Conservation (phyloP, 37 sponge, comb jelly and placozoan genomes). For the Axinella damicornis region DNA sequence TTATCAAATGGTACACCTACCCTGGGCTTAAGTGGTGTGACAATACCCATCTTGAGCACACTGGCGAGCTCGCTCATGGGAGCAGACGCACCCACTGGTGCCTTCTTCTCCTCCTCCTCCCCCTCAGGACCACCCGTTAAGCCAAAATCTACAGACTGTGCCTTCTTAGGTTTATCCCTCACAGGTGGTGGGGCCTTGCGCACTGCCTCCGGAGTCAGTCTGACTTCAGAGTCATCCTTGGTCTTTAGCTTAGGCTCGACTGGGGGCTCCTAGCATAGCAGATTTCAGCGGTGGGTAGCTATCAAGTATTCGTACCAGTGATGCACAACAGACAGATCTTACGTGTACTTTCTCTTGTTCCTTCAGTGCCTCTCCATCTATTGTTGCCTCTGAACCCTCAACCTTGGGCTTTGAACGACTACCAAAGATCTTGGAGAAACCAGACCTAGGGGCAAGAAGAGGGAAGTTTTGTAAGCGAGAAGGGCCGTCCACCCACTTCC, state of each 20-base stretch:
- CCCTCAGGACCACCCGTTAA: not conserved
- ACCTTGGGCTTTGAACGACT: slow-evolving; percentile 3
- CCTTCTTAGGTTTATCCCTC: slow-evolving; percentile 22
- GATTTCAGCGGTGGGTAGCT: too few relatives aligned
- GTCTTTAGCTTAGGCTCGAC: not conserved
- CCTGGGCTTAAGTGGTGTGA: not conserved
- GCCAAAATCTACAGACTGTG: not conserved
- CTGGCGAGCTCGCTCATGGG: not conserved
- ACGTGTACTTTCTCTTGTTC: not conserved
- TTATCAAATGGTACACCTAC: not conserved
- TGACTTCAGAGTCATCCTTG: not conserved
- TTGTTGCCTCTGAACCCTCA: slow-evolving; percentile 6
- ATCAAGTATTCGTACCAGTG: too few relatives aligned
- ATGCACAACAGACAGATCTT: too few relatives aligned
- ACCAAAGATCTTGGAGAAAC: not conserved
- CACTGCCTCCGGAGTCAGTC: slow-evolving; percentile 4
- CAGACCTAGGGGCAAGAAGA: not conserved
- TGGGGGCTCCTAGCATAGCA: not conserved
- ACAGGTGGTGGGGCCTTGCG: slow-evolving; percentile 40
- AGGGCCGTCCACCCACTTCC: not conserved
- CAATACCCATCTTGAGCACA: not conserved
- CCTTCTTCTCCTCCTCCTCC: not conserved
- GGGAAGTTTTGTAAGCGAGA: not conserved
- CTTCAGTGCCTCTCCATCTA: too few relatives aligned
- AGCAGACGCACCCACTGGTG: not conserved